Base-by-base conservation (phyloP, 2,888 invertebrate species). In the Aporophyla lueneburgensis region DNA sequence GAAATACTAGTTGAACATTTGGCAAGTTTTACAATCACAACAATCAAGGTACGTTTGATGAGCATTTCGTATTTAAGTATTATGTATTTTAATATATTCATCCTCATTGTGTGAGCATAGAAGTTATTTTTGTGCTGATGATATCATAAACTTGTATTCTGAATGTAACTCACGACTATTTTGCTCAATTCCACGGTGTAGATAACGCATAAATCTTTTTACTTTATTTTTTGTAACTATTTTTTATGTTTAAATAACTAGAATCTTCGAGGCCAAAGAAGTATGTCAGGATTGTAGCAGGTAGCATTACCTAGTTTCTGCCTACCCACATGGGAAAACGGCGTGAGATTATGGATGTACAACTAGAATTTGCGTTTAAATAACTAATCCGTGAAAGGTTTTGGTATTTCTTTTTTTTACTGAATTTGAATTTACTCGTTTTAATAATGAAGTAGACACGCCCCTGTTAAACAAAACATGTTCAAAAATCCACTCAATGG, bases 101-200 rank as follows among this genome's bases (percentile, higher is more conserved):
- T 73, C 69, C 21, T 78, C 19, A 74, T 76, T 65, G 56, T 70
- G 40, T 24, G 69, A 40, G 62, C 43, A 61, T 27, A 79, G 40
- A 40, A 59, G 86, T 53, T 85, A 86, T 85, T 86, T 85, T 12
- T 49, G 66, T 71, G 16, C 24, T 33, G 71, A 74, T 82, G 86
- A 75, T 77, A 69, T 85, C 79, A 82, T 79, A 70, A 74, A 76
- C 71, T 66, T 61, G 63, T 75, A 49, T 27, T 59, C n/a, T 62
- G 62, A 74, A 63, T 67, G 33, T 71, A 68, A 67, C 74, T 78
- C 77, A 78, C 61, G 58, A 58, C 59, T 77, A 65, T 63, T 63
- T 75, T 69, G 63, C 27, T 54, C 56, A 79, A 51, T 59, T 56
- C 43, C 33, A 33, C n/a, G 24, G 24, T 73, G 74, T 56, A n/a